These are phyloP conservation scores for Drosophila sp. DNA, from an alignment of 1,140 invertebrate species.

Conservation along the genomic window DNA sequence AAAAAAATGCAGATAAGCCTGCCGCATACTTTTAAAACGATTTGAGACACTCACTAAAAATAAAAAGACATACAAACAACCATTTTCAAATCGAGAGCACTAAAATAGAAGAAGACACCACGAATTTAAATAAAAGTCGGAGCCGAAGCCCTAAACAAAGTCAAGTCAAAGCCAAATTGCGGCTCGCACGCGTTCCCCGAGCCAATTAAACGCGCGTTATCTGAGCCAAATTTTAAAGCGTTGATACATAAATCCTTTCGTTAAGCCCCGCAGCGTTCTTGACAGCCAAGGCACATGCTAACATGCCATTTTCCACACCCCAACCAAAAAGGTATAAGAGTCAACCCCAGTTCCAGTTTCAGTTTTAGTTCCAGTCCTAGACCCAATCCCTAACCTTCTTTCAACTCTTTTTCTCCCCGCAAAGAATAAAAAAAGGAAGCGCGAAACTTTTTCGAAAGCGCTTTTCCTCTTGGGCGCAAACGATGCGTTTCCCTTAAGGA, in stretches of 20 bases:
- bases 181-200: slow-evolving; percentile 61
- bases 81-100: slow-evolving; percentile 31
- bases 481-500: slow-evolving; percentile 69
- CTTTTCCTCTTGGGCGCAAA: slow-evolving; percentile 66
- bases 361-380: not conserved
- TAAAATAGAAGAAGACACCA: no score
- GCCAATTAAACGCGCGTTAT: slow-evolving; percentile 84
- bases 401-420: not conserved
- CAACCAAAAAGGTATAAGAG: slow-evolving; percentile 24
- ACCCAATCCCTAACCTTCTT: not conserved
- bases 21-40: slow-evolving; percentile 65
- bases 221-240: slow-evolving; percentile 84
- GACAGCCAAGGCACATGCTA: slow-evolving; percentile 83
- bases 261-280: slow-evolving; percentile 83
- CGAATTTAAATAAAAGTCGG: slow-evolving; percentile 1
- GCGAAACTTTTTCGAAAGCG: slow-evolving; percentile 81
- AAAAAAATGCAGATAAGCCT: slow-evolving; percentile 59
- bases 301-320: slow-evolving; percentile 80
- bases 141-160: slow-evolving; percentile 13
- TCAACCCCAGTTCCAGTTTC: slow-evolving; percentile 5
- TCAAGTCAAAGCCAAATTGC: slow-evolving; percentile 53
- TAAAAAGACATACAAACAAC: slow-evolving; percentile 27
- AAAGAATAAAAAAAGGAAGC: slow-evolving; percentile 63
- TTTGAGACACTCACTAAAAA: slow-evolving; percentile 62
- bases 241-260: slow-evolving; percentile 85